Percentiles rank a stretch among this genome's conserved stretches.
Conservation (phyloP, 2,888 invertebrate species). For the Catotricha subobsoleta region DNA sequence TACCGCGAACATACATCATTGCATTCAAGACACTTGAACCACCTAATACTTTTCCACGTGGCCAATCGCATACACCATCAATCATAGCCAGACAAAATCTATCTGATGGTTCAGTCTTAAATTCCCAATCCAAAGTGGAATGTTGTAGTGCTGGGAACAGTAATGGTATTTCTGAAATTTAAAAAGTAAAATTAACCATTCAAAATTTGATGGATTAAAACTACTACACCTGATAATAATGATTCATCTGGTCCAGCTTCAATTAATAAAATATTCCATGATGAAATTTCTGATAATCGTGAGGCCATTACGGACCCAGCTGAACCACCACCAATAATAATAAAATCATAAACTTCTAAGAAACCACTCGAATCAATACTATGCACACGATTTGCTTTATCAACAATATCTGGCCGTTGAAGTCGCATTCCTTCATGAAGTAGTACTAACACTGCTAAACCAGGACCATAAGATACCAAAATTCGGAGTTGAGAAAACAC, state of each 20-base stretch:
- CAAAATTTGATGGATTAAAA: background rate
- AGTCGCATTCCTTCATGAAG: conserved; percentile 44
- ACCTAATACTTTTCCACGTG: conserved; percentile 59
- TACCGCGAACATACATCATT: conserved; percentile 77
- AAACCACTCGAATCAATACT: conserved; percentile 36
- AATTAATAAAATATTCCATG: conserved; percentile 54
- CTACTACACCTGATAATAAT: conserved; percentile 30
- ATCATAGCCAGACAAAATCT: conserved; percentile 50
- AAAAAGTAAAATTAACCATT: background rate
- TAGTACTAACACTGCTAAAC: conserved; percentile 42
- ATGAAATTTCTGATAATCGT: conserved; percentile 52
- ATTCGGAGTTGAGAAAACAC: conserved; percentile 44
- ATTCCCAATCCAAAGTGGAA: conserved; percentile 66
- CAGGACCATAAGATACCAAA: conserved; percentile 41
- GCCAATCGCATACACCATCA: conserved; percentile 49
- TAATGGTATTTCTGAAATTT: conserved; percentile 41
- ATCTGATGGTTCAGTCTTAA: conserved; percentile 52
- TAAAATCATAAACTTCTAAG: conserved; percentile 51
- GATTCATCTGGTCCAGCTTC: conserved; percentile 68
- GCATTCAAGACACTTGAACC: conserved; percentile 76
- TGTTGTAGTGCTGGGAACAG: conserved; percentile 53
- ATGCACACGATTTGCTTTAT: conserved; percentile 40
- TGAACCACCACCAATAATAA: conserved; percentile 65
- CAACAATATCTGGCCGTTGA: conserved; percentile 53
- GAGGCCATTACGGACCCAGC: conserved; percentile 55